Evolutionary conservation across 2,888 invertebrate species (phyloP), one percentile per base, ranked within the genome.

Genomic region (Calameuta idolon): DNA sequence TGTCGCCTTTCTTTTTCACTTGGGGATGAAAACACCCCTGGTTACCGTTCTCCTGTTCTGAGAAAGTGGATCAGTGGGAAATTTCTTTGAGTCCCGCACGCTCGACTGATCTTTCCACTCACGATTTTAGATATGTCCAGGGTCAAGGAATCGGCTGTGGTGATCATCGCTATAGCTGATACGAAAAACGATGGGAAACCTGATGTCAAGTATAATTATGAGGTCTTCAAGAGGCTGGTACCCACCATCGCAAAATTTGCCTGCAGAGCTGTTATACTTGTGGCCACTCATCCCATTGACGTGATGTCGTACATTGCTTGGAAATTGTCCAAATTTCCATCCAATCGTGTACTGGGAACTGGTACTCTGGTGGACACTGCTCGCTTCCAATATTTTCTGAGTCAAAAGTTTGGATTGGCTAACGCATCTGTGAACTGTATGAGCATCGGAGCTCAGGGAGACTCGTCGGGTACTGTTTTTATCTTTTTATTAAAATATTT

Each of bases 291-390:
- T 84, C 86, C 90, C 90, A 93, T 93, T 75, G 94, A 94, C 83
- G 92, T 94, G 73, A 89, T 94, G 88, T 93, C 94, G 34, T 94
- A 93, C 85, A 93, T 93, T 75, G 92, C 94, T 3, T 94, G 94
- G 93, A 94, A 93, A 86, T 82, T 94, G 79, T 94, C 93, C 77
- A 94, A 94, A 74, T 91, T 94, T 68, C 93, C 94, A 23, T 89
- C 92, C 74, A 91, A 92, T 85, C 92, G 93, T n/a, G 93, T 94
- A 68, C 92, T 94, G 81, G 94, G 94, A 33, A 92, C 92, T 69
- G 94, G 94, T 34, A 94, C 94, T 34, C 92, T 93, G 87, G 89
- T 94, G 77, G 94, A 94, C 84, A 93, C 93, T n/a, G 92, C 92
- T 79, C 90, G 94, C 80, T 93, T 94, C 87, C 93, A 94, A 69